These are phyloP conservation scores for Heterotis niloticus DNA, from an alignment of 2,113 vertebrate species.

Conservation along the genomic window DNA sequence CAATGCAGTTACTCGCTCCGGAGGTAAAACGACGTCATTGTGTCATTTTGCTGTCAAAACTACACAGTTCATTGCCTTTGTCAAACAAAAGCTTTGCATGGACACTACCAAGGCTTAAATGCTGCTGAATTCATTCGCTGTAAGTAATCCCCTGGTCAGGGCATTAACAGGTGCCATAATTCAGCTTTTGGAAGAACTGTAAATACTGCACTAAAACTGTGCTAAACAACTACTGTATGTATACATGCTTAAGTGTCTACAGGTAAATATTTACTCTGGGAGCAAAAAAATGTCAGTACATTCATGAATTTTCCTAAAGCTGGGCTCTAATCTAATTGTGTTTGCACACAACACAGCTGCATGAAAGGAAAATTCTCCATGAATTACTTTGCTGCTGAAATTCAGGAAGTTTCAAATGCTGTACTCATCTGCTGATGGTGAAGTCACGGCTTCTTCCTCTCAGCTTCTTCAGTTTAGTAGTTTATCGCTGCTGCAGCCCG, in stretches of 20 bases:
- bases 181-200: background rate
- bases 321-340: slow-evolving; percentile 10
- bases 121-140: background rate
- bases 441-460: too few species aligned
- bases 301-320: background rate
- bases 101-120: background rate
- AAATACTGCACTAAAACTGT: background rate
- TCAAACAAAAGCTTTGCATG: too few species aligned
- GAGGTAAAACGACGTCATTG: too few species aligned
- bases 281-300: background rate
- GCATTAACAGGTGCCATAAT: too few species aligned
- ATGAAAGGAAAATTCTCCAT: background rate
- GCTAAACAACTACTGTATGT: background rate
- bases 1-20: too few species aligned
- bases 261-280: background rate
- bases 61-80: too few species aligned
- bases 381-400: background rate
- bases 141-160: too few species aligned
- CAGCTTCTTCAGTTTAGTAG: background rate
- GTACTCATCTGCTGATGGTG: too few species aligned
- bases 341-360: background rate
- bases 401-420: background rate
- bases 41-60: too few species aligned
- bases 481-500: too few species aligned
- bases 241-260: too few species aligned